phyloP scores from a whole-genome alignment of 2,797 vertebrate species.

The Novumbra hubbsi region DNA sequence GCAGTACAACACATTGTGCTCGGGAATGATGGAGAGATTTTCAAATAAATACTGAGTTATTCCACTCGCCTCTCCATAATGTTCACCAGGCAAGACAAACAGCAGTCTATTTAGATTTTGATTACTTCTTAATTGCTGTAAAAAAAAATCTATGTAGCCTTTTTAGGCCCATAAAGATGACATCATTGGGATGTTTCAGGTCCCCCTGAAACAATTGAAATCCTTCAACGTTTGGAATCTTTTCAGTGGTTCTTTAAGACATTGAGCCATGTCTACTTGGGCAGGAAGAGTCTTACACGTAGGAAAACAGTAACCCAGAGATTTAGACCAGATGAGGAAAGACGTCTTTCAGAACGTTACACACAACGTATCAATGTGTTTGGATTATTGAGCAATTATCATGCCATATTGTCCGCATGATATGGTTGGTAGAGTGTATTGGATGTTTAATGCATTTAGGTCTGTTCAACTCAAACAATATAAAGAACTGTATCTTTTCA shows the following conservation, averaged over 20 bases:
- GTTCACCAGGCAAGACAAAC: constrained; percentile 61
- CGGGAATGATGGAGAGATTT: constrained; percentile 41
- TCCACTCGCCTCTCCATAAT: constrained; percentile 56
- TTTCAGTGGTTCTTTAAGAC: constrained; percentile 34
- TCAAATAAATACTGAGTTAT: constrained; percentile 65
- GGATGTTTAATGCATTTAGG: background rate
- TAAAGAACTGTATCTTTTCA: background rate
- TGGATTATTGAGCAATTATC: constrained; percentile 16
- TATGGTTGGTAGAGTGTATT: constrained; percentile 10
- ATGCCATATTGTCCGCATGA: constrained; percentile 6
- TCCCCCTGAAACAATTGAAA: constrained; percentile 47
- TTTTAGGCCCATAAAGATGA: constrained; percentile 46
- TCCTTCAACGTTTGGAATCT: constrained; percentile 40
- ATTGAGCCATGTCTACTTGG: constrained; percentile 33
- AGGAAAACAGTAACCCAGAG: constrained; percentile 26
- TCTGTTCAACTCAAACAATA: constrained; percentile 1
- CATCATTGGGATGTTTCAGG: constrained; percentile 46
- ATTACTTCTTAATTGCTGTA: constrained; percentile 59
- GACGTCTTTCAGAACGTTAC: constrained; percentile 26
- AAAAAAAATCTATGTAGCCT: constrained; percentile 47
- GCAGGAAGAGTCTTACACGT: constrained; percentile 27
- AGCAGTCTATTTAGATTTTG: constrained; percentile 56
- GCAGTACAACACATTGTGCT: constrained; percentile 14
- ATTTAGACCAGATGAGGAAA: constrained; percentile 21
- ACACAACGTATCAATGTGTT: constrained; percentile 11